Evolutionary conservation across 2,113 vertebrate species (phyloP), one percentile per base, ranked within the genome.

Genomic region (Mormyrus iriodes): DNA sequence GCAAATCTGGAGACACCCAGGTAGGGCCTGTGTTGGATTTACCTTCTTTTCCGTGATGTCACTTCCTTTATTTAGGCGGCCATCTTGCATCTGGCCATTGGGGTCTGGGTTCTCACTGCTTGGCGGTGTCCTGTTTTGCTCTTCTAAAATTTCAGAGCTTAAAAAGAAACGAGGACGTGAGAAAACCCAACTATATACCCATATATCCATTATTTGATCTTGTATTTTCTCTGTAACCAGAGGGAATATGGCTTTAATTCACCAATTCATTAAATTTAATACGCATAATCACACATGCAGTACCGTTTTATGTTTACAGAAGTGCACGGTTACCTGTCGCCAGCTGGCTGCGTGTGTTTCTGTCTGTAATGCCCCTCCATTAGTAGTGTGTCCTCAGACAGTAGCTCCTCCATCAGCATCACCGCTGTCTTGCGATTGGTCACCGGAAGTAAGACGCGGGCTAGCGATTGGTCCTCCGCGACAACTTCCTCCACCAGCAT

Each of bases 381-480:
- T 61, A 95, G 88, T 89, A 96, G 94, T n/a, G 95, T 85, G 89
- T 95, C 95, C 90, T 96, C 94, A 0, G 97, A 97, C 89, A 99
- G 96, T 87, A 99, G 94, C 89, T 96, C 97, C 92, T 98, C 97
- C 96, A 99, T 96, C 90, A 99, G 95, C 92, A 97, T 97, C 79
- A 97, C 90, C 3, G 95, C 95, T 0, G 96, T 97, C 93, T 96
- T 97, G 82, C 97, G 96, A 49, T 93, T 94, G 88, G 96, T 90
- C 48, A 95, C 91, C 12, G 97, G 96, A 88, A 94, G 94, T 9
- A 99, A 94, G 27, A 95, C 55, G 13, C 94, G 93, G 42, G 94
- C 94, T 93, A 99, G 92, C 4, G 97, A 97, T 0, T 90, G 96
- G 94, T 99, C 97, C 13, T 95, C 94, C 85, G 93, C 93, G 82